Evolutionary conservation across 2,888 invertebrate species (phyloP).

Genomic region (Theretra japonica): DNA sequence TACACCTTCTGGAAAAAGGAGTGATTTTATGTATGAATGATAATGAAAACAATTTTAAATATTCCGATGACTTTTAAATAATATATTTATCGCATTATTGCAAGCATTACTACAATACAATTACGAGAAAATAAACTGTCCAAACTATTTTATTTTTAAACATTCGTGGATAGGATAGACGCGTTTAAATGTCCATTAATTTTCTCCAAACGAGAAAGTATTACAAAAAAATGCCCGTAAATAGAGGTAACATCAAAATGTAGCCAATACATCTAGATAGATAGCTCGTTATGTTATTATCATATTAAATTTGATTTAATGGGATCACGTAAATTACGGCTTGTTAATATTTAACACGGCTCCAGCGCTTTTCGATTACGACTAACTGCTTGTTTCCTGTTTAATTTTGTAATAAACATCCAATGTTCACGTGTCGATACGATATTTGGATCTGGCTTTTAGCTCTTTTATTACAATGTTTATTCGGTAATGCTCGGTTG

Average conservation of each 20-base stretch:
- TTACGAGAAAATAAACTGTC: too few species aligned
- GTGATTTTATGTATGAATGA: too few species aligned
- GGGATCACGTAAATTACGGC: conserved; percentile 14
- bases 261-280: conserved; percentile 4
- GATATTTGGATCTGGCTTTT: background rate
- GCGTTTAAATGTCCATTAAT: background rate
- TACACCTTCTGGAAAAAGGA: too few species aligned
- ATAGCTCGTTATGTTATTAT: conserved; percentile 17
- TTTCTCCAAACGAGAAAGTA: background rate
- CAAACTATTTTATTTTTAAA: too few species aligned
- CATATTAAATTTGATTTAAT: conserved; percentile 21
- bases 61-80: too few species aligned
- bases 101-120: too few species aligned
- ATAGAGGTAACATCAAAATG: background rate
- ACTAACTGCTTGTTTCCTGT: background rate
- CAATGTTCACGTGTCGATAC: background rate
- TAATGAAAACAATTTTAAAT: too few species aligned
- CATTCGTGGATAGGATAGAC: background rate
- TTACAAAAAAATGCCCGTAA: background rate
- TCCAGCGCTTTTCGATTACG: background rate
- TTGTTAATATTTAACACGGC: conserved; percentile 12
- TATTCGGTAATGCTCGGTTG: too few species aligned
- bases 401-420: conserved; percentile 5
- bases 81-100: too few species aligned
- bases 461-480: background rate